Base-by-base conservation (phyloP, 2,797 vertebrate species). In the Coilia nasus region DNA sequence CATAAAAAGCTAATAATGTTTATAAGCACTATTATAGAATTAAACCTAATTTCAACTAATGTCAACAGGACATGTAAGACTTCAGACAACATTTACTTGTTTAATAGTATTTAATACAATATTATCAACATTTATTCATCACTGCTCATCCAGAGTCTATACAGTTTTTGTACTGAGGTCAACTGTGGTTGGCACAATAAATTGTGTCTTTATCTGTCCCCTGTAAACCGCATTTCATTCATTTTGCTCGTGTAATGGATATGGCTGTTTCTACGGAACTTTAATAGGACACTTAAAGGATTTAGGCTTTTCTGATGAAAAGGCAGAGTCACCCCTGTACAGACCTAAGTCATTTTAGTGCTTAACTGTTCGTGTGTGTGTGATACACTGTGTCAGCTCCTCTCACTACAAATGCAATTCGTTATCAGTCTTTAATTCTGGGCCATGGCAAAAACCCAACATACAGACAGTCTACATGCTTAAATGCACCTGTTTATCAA, bases 271-370 rank as follows among this genome's bases (percentile, higher is more conserved):
- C 35, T 78, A 78, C 19, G 17, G 17, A 21, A 19, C 71, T 19
- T 78, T 44, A 44, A 41, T 6, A 78, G 41, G 71, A 17, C 71
- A 78, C 71, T 78, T 78, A 78, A 78, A 41, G 2, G 71, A 78
- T 78, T 44, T 78, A 78, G 19, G 71, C 31, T 17, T 44, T 78
- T 78, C 19, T 41, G 71, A 78, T 78, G 31, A 78, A 78, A 71
- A 28, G 67, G 12, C 67, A 71, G 19, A 44, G 71, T 78, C 21
- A 7, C 71, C 71, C 28, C 15, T 9, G 9, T 41, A 19, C 31
- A 44, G 15, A 11, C 3, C 71, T 44, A 25, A 59, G 3, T 59
- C 57, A 4, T 59, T 59, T 21, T 21, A 25, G 25, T 25, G 17
- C 35, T 78, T 78, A 44, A 31, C 71, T 78, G 35, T 44, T 44